A percentile compares a stretch with the other conserved stretches of the same genome.
These are phyloP conservation scores for Cantharis flavilabris DNA, from an alignment of 2,888 invertebrate genomes.

Conservation along the genomic window DNA sequence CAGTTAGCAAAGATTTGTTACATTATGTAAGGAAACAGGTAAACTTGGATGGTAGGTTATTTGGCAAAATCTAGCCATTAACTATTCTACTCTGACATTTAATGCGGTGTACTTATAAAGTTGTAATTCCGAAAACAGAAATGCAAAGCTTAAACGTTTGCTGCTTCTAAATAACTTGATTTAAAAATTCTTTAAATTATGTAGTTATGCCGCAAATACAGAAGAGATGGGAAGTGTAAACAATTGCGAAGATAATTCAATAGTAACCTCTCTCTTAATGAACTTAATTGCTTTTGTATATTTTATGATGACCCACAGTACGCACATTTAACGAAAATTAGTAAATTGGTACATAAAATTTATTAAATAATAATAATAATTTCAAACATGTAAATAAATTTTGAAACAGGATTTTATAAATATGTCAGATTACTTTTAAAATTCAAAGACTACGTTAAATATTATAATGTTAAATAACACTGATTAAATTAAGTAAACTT, in stretches of 20 bases:
- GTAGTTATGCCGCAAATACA: background rate
- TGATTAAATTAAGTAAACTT: background rate
- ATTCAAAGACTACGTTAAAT: background rate
- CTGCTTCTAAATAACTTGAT: constrained; percentile 10
- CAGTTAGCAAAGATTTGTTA: background rate
- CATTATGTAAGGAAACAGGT: constrained; percentile 4
- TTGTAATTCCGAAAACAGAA: constrained; percentile 21
- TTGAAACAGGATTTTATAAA: background rate
- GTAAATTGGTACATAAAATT: background rate
- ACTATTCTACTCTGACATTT: constrained; percentile 21
- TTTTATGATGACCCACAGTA: background rate
- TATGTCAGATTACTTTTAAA: background rate
- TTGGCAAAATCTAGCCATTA: constrained; percentile 18
- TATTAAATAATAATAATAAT: background rate
- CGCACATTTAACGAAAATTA: background rate
- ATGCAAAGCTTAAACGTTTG: constrained; percentile 14
- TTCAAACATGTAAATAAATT: background rate
- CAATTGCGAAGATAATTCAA: background rate
- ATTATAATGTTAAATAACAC: background rate
- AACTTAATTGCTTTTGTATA: background rate
- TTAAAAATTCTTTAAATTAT: constrained; percentile 9
- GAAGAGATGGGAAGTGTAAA: background rate
- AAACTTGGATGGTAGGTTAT: constrained; percentile 16
- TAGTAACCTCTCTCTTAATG: background rate
- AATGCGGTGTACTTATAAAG: constrained; percentile 17